A percentile compares a stretch with the other conserved stretches of the same genome.
phyloP scores from a whole-genome alignment of 2,113 vertebrate species.

The Emydocephalus ijimae region DNA sequence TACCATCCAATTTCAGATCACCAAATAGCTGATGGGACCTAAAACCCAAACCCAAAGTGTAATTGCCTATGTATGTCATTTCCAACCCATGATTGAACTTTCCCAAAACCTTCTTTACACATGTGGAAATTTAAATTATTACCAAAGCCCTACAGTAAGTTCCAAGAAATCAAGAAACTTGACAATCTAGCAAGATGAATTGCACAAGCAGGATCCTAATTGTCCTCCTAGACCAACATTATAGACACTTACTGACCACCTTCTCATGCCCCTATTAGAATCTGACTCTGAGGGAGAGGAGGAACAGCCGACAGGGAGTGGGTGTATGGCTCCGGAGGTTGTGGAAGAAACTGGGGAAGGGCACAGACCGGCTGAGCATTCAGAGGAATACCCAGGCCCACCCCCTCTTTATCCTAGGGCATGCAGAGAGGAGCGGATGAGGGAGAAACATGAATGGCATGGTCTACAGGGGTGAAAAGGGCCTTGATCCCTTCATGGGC shows the following conservation, averaged over 20 bases:
- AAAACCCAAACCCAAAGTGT: not conserved
- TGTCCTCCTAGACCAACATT: not conserved
- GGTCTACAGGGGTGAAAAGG: too few species aligned
- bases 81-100: not conserved
- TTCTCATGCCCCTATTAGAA: too few species aligned
- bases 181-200: not conserved
- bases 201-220: not conserved
- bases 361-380: too few species aligned
- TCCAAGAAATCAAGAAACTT: not conserved
- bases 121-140: not conserved
- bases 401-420: too few species aligned
- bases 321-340: too few species aligned
- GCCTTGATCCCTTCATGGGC: too few species aligned
- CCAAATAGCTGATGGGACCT: not conserved
- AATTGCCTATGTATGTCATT: not conserved
- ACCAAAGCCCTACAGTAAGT: not conserved
- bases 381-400: too few species aligned
- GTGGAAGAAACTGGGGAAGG: too few species aligned
- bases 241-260: not conserved
- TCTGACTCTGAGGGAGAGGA: too few species aligned
- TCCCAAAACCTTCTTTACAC: not conserved
- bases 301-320: too few species aligned
- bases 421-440: too few species aligned
- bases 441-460: too few species aligned
- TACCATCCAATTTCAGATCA: not conserved